Evolutionary conservation across 92 coral and sea anemone species (phyloP).

Genomic region (Porites divaricata): DNA sequence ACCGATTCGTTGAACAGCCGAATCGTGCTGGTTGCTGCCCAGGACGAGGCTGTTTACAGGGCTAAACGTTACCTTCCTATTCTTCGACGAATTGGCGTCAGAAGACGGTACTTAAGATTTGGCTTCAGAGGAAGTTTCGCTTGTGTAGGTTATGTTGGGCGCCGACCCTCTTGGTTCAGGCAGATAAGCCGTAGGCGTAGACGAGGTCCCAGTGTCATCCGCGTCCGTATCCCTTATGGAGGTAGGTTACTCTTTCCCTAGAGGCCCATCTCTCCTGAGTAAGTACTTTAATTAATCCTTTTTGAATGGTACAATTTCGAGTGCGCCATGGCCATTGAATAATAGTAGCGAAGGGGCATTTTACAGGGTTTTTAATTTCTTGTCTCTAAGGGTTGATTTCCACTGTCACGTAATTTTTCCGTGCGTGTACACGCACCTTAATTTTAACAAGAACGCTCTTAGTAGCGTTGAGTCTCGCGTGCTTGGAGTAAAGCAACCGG

Average conservation of each 20-base stretch:
- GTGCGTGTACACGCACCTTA: no score
- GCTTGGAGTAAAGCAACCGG: no score
- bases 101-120: background rate
- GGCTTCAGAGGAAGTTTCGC: slow-evolving; percentile 30
- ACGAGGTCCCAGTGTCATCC: slow-evolving; percentile 1
- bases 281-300: no score
- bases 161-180: background rate
- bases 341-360: no score
- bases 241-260: background rate
- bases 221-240: background rate
- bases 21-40: slow-evolving; percentile 15
- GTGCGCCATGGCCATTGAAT: no score
- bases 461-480: no score
- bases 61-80: slow-evolving; percentile 4
- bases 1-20: background rate
- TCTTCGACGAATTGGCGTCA: slow-evolving; percentile 18
- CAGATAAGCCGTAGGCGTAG: background rate
- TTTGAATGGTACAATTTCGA: no score
- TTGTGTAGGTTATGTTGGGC: background rate
- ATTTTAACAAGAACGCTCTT: no score
- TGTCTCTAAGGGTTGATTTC: no score
- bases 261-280: background rate
- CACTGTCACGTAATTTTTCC: no score
- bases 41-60: slow-evolving; percentile 17
- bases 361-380: no score